These are phyloP conservation scores for Nycticorax nycticorax DNA, from an alignment of 2,113 vertebrate species.

Conservation along the genomic window DNA sequence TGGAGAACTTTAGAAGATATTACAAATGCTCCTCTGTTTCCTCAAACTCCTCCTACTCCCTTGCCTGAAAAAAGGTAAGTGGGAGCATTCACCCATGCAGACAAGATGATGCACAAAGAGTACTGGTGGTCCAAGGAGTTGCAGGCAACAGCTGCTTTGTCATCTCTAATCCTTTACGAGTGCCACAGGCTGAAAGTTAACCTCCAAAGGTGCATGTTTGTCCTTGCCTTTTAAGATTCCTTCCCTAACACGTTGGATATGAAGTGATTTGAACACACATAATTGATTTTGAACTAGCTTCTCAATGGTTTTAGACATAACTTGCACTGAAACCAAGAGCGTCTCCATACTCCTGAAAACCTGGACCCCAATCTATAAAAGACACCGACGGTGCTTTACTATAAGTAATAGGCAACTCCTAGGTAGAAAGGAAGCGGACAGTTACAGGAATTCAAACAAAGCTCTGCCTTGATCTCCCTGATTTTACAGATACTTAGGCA, in stretches of 20 bases:
- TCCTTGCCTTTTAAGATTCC: background rate
- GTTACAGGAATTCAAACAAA: background rate
- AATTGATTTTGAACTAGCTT: background rate
- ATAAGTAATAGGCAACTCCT: background rate
- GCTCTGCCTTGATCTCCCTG: background rate
- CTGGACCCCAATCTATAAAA: background rate
- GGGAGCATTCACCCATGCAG: background rate
- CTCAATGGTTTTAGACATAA: background rate
- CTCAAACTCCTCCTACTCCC: background rate
- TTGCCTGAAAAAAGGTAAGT: background rate
- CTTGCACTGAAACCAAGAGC: background rate
- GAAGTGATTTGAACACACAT: background rate
- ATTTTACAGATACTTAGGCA: background rate
- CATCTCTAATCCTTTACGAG: background rate
- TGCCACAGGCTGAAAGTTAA: background rate
- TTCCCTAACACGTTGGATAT: background rate
- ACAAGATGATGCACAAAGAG: background rate
- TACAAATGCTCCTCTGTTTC: background rate
- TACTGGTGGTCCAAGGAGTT: background rate
- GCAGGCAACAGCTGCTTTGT: background rate
- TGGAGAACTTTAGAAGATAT: background rate
- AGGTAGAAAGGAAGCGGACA: background rate
- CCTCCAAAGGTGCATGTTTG: background rate
- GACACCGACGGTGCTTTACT: background rate
- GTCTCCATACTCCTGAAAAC: background rate